Evolutionary conservation across 2,888 invertebrate species (phyloP).

Genomic region (Calliopum simillimum): DNA sequence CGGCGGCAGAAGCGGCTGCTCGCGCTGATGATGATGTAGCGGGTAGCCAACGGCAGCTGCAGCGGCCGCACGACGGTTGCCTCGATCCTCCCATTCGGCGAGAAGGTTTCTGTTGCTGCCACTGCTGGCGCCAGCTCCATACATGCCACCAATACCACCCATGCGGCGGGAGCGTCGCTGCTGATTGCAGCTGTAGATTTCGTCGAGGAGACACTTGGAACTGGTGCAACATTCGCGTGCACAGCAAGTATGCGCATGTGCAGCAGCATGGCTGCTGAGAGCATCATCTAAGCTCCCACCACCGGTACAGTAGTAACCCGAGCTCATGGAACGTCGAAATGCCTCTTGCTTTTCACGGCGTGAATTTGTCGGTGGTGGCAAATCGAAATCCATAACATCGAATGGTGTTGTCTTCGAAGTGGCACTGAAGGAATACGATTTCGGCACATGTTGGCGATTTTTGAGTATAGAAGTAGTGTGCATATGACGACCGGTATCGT

Average conservation of each 20-base stretch:
- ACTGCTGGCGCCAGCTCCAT: conserved; percentile 54
- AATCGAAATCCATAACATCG: conserved; percentile 65
- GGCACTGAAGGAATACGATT: conserved; percentile 67
- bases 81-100: conserved; percentile 62
- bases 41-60: conserved; percentile 29
- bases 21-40: conserved; percentile 37
- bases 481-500: conserved; percentile 21
- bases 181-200: conserved; percentile 58
- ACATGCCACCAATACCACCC: conserved; percentile 47
- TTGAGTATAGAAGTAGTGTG: conserved; percentile 59
- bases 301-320: conserved; percentile 57
- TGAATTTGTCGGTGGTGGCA: conserved; percentile 57
- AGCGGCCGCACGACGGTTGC: conserved; percentile 53
- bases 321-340: conserved; percentile 57
- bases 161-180: conserved; percentile 49
- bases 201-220: conserved; percentile 63
- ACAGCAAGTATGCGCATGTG: conserved; percentile 58
- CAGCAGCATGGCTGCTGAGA: conserved; percentile 41
- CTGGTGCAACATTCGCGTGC: conserved; percentile 64
- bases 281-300: conserved; percentile 57
- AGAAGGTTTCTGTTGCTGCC: conserved; percentile 60
- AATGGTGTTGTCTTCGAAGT: conserved; percentile 64
- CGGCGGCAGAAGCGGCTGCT: conserved; percentile 46
- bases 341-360: conserved; percentile 63
- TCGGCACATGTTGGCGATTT: conserved; percentile 63